Conservation (phyloP, 2,797 vertebrate genomes). For the Okamejei kenojei region DNA sequence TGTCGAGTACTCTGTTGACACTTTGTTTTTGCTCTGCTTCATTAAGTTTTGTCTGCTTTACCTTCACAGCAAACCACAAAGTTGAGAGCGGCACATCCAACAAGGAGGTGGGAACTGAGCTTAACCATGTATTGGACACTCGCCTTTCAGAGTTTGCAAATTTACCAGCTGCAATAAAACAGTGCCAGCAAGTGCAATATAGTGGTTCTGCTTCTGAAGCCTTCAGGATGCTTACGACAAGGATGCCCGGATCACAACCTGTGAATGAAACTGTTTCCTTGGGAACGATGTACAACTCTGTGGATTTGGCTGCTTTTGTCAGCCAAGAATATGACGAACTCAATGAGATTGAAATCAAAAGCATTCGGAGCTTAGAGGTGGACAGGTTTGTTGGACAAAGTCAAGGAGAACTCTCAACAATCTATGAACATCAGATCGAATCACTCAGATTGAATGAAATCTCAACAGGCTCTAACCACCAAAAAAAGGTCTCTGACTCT, state of each 20-base stretch:
- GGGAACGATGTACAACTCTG: constrained; percentile 24
- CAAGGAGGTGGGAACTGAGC: background rate
- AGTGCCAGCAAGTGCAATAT: background rate
- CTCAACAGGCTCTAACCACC: background rate
- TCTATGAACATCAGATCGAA: constrained; percentile 20
- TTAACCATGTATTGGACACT: background rate
- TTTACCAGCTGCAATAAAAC: background rate
- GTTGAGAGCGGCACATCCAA: background rate
- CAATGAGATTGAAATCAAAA: background rate
- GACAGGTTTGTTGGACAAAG: background rate
- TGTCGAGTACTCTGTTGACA: background rate
- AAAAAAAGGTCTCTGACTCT: background rate
- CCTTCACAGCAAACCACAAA: background rate
- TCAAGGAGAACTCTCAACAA: constrained; percentile 25
- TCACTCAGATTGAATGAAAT: background rate
- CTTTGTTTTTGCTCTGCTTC: background rate
- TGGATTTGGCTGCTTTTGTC: constrained; percentile 31
- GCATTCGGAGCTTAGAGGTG: background rate
- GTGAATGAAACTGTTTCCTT: constrained; percentile 27
- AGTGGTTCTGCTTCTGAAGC: background rate
- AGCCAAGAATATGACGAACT: constrained; percentile 29
- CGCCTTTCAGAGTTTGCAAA: background rate
- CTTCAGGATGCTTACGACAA: background rate
- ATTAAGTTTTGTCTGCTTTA: background rate
- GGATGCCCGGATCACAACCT: background rate